Evolutionary conservation across 1,140 invertebrate species (phyloP), one percentile per base, ranked within the genome.

Genomic region (Homarus americanus): DNA sequence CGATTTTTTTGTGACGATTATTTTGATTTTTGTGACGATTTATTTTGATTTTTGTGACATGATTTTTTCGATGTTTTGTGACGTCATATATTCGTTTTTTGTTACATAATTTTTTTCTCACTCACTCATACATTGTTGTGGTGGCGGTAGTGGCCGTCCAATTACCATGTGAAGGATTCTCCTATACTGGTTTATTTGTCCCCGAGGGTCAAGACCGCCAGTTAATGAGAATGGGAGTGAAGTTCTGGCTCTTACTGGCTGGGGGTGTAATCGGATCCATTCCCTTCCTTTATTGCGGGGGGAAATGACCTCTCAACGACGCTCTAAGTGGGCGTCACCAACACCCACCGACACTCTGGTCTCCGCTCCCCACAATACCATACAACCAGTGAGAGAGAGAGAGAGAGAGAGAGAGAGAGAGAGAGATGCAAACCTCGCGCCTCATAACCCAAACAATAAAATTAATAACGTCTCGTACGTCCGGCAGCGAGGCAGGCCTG

Each of bases 201-300:
- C 49, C 49, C 24, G 3, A 53, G 49, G 49, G 49, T 82, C 79
- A 82, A 53, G 34, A 36, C 49, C 49, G 41, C 44, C 78, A 80
- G 32, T 63, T 82, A 82, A 82, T 82, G 79, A 82, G 79, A 82
- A 63, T 36, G 58, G 32, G 53, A 82, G 79, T 82, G 79, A 72
- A 44, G 40, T 66, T 20, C 41, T 32, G 63, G 9, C 66, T 72
- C 58, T 5, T 34, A 24, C 58, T 69, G 40, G n/a, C 63, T 34
- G 28, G 36, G 32, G 41, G 20, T 63, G 79, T 82, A 63, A 82
- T 82, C 28, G 44, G 79, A 82, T 17, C 49, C 49, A 17, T 36
- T 36, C 49, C 15, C 44, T 66, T 38, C 69, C 66, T 32, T 73
- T 84, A 41, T 72, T 73, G 63, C 66, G 36, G 32, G 36, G 24